Base-by-base conservation (phyloP, 2,888 invertebrate species). In the Anorthoa munda region DNA sequence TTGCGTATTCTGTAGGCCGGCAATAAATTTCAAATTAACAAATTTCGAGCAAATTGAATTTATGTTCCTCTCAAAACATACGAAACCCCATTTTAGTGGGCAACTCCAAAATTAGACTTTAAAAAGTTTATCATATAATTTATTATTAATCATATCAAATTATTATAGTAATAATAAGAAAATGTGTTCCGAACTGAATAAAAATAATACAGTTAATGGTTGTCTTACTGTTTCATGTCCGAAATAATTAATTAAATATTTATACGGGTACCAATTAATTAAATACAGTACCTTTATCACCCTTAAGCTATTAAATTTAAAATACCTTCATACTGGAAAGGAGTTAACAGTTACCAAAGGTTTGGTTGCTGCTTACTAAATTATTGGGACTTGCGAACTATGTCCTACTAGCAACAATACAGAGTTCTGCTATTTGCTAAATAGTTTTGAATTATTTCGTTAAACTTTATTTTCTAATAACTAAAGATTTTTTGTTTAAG, bases 21-120 rank as follows among this genome's bases (percentile, higher is more conserved):
- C 67, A 83, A 77, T 84, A 83, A 83, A 84, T 84, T 82, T 75
- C 66, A 75, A 84, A 85, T 85, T 76, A 77, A 83, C 83, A 77
- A 84, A 80, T 83, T 80, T 75, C 70, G 59, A 70, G 68, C 78
- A 81, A 84, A 84, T 83, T 85, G 75, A 80, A 85, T 84, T 85
- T 78, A 77, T 75, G 65, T 71, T 78, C 81, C 77, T 80, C 66
- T 78, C 76, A 80, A 77, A 84, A 85, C 67, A 80, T 66, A 72
- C 71, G 61, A 15, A 72, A 69, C 77, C 67, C 46, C 61, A 77
- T 72, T 72, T 64, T 50, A 58, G 60, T 61, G 15, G 26, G 64
- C 65, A 70, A 77, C 53, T 70, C 74, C 23, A 48, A 9, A 71
- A 81, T 76, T 70, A 56, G 67, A 72, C 60, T 26, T 31, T 39